A percentile compares a stretch with the other conserved stretches of the same genome.
Conservation (phyloP, 2,888 invertebrate genomes). For the Aphrophora alni region DNA sequence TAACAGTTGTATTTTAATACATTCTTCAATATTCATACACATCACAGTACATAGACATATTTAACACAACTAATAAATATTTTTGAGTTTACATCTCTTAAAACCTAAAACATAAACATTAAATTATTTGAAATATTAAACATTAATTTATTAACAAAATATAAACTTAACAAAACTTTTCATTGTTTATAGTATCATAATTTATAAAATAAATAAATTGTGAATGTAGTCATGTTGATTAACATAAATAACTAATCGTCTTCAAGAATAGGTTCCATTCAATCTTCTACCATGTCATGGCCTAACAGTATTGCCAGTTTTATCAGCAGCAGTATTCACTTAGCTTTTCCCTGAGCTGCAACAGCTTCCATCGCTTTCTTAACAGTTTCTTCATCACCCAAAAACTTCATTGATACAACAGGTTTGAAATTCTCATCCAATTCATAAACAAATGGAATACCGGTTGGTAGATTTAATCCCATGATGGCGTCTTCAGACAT, state of each 20-base stretch:
- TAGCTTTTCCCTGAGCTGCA: slow-evolving; percentile 66
- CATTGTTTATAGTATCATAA: neutral
- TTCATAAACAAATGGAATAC: slow-evolving; percentile 69
- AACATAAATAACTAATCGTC: neutral
- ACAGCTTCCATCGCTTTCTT: slow-evolving; percentile 67
- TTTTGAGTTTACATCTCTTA: neutral
- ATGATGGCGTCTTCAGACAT: slow-evolving; percentile 66
- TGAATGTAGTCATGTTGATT: neutral
- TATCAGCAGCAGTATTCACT: slow-evolving; percentile 54
- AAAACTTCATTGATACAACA: slow-evolving; percentile 65
- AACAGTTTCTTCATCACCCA: slow-evolving; percentile 68
- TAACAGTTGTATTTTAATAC: neutral
- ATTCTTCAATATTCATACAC: neutral
- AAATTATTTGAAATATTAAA: neutral
- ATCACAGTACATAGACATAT: neutral
- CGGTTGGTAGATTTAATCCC: slow-evolving; percentile 67
- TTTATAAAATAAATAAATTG: neutral
- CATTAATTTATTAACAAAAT: neutral
- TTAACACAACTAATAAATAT: neutral
- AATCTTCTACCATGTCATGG: neutral
- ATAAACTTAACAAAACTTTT: neutral
- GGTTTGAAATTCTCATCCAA: slow-evolving; percentile 65
- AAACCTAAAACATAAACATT: neutral
- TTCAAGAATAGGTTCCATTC: neutral
- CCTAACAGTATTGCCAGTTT: neutral